Base-by-base conservation (phyloP, 2,888 invertebrate genomes). In the Andrena chrysosceles region DNA sequence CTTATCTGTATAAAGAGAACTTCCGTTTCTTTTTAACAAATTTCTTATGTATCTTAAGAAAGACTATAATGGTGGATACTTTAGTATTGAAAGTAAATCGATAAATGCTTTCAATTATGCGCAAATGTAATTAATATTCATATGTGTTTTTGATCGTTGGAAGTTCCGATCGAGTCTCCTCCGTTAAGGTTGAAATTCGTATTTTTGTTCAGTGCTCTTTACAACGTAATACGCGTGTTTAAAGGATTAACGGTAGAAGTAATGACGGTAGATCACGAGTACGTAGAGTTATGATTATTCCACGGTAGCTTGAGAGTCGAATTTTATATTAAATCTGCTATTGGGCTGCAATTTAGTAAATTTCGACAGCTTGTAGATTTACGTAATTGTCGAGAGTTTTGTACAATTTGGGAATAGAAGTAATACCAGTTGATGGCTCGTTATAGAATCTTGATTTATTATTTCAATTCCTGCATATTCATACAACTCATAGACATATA, bases 91-190 rank as follows among this genome's bases (percentile, higher is more conserved):
- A 20, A 67, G 26, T 63, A 23, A n/a, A 49, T 80, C 7, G 66
- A 68, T 59, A 59, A 77, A 80, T 85, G 84, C 84, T 85, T 85
- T 85, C 84, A 83, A 83, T 85, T 72, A 83, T 85, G 83, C 83
- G 77, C 77, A 67, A 68, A 26, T 67, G 23, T 70, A 69, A 77
- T 54, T 79, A 76, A 68, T 75, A 6, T 33, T n/a, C 54, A n/a
- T 72, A 59, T 20, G 35, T 59, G 49, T 72, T 68, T 78, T 59
- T 48, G 13, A 71, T 68, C 20, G 26, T 59, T 62, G 16, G 48
- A 10, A 26, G 59, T 48, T 16, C 42, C 23, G 10, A 69, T 59
- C 56, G 49, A 67, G 56, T 79, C 23, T 35, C 48, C 63, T 71
- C 49, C 20, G 31, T 70, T 74, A 31, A 66, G n/a, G 13, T 73